These are phyloP conservation scores for Struthidea cinerea DNA, from an alignment of 2,113 vertebrate genomes.

Conservation along the genomic window DNA sequence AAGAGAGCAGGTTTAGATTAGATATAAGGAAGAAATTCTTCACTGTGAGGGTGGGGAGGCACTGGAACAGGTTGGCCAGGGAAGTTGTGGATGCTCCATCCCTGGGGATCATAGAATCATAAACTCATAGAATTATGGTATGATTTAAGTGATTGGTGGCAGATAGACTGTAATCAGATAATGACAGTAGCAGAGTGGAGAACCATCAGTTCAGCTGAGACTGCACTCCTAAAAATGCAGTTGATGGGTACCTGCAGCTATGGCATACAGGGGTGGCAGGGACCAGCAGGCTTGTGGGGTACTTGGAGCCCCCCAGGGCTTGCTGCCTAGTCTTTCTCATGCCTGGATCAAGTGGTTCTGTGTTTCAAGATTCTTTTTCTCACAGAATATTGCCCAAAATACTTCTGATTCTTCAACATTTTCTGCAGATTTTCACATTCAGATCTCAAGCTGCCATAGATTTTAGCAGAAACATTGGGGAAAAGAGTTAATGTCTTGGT, in stretches of 20 bases:
- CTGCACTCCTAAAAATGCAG: background rate
- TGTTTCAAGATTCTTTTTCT: background rate
- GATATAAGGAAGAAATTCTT: background rate
- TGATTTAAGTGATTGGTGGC: background rate
- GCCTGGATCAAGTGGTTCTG: background rate
- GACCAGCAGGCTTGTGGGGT: background rate
- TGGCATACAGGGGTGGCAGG: accelerated
- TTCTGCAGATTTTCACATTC: background rate
- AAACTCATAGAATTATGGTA: background rate
- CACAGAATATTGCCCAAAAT: background rate
- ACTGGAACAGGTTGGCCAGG: background rate
- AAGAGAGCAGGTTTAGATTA: background rate
- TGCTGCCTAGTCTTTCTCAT: background rate
- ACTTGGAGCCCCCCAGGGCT: accelerated
- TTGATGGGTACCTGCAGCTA: background rate
- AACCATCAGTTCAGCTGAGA: background rate
- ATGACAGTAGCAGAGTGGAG: background rate
- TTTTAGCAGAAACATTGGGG: background rate
- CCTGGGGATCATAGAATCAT: background rate
- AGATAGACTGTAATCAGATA: background rate
- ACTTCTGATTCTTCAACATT: background rate
- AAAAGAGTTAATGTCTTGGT: background rate
- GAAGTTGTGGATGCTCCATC: no score
- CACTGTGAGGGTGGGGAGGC: background rate
- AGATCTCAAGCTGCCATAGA: background rate